These are phyloP conservation scores for Arvicola amphibius DNA, from an alignment of 2,797 vertebrate genomes.

Conservation along the genomic window DNA sequence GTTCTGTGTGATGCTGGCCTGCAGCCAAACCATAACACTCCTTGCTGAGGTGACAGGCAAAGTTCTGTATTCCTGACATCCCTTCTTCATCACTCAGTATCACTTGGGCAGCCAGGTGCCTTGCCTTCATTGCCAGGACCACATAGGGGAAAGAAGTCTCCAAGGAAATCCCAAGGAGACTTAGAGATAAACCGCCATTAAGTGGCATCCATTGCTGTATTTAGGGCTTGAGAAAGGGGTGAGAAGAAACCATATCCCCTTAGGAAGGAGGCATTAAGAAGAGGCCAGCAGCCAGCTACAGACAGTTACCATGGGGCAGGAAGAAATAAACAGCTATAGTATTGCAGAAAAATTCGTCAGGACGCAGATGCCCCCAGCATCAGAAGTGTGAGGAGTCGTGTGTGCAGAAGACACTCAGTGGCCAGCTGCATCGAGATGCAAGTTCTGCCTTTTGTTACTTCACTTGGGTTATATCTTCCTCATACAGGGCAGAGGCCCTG, in stretches of 20 bases:
- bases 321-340: background rate
- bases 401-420: background rate
- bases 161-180: background rate
- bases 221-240: background rate
- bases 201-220: background rate
- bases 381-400: background rate
- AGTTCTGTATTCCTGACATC: background rate
- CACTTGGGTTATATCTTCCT: background rate
- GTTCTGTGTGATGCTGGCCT: background rate
- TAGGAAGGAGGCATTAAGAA: background rate
- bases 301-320: background rate
- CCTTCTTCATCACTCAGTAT: rapidly evolving
- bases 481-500: background rate
- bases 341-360: background rate
- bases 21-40: rapidly evolving
- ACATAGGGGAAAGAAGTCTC: background rate
- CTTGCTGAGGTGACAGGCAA: background rate
- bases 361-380: rapidly evolving
- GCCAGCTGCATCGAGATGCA: background rate
- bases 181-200: background rate
- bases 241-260: background rate
- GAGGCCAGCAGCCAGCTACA: too few relatives aligned
- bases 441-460: background rate
- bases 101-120: background rate
- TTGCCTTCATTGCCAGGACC: background rate